Percentiles rank a stretch among this genome's conserved stretches.
These are phyloP conservation scores for Amazona guildingii DNA, from an alignment of 2,113 vertebrate species.

Conservation along the genomic window DNA sequence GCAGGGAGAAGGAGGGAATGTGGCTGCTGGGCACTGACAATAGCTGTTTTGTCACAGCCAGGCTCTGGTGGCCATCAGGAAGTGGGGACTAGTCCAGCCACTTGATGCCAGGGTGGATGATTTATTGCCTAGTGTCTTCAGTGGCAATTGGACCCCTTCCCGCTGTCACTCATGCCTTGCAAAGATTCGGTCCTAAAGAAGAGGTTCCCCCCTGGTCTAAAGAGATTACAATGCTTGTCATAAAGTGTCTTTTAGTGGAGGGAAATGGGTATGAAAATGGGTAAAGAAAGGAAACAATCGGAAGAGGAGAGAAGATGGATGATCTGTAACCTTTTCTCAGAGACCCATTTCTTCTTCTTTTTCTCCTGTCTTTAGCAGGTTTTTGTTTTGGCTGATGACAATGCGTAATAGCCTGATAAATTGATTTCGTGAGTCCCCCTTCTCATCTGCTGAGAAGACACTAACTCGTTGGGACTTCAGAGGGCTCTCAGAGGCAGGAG, in stretches of 20 bases:
- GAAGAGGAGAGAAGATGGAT: slow-evolving; percentile 89
- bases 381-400: slow-evolving; percentile 88
- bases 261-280: slow-evolving; percentile 84
- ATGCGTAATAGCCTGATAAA: slow-evolving; percentile 87
- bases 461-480: slow-evolving; percentile 95
- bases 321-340: slow-evolving; percentile 89
- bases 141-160: slow-evolving; percentile 95
- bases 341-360: slow-evolving; percentile 85
- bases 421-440: slow-evolving; percentile 84
- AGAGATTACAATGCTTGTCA: slow-evolving; percentile 95
- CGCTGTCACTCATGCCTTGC: slow-evolving; percentile 90
- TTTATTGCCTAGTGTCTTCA: slow-evolving; percentile 96
- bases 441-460: slow-evolving; percentile 88
- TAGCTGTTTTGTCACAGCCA: slow-evolving; percentile 87
- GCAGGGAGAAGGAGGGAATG: slow-evolving; percentile 70
- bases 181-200: slow-evolving; percentile 85
- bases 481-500: slow-evolving; percentile 82
- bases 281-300: slow-evolving; percentile 86
- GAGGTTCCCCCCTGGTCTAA: slow-evolving; percentile 84
- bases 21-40: slow-evolving; percentile 80
- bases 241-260: slow-evolving; percentile 87
- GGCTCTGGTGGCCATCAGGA: slow-evolving; percentile 86
- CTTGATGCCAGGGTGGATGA: slow-evolving; percentile 90
- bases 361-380: slow-evolving; percentile 80
- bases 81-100: slow-evolving; percentile 79